These are phyloP conservation scores for Strigamia maritima DNA, from an alignment of 2,888 invertebrate species.

Conservation along the genomic window DNA sequence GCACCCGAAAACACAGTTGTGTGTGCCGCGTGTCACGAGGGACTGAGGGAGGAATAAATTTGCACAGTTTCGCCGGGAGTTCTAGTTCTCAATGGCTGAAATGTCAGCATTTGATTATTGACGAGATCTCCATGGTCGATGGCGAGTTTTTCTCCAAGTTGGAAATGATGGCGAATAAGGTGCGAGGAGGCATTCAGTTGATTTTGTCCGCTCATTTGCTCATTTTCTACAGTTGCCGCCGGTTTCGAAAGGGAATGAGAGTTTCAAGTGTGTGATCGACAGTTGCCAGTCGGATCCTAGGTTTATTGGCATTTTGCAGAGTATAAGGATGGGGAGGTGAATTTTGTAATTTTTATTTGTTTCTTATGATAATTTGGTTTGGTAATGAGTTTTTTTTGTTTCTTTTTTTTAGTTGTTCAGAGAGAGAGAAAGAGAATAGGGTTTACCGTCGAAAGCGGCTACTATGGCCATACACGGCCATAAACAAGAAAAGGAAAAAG, in stretches of 20 bases:
- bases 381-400: no score
- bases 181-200: constrained; percentile 93
- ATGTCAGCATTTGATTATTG: constrained; percentile 86
- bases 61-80: constrained; percentile 83
- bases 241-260: constrained; percentile 49
- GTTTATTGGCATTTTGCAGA: constrained; percentile 79
- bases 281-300: constrained; percentile 81
- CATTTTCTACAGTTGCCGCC: constrained; percentile 95
- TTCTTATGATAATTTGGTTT: no score
- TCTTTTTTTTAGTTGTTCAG: no score
- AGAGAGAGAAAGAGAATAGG: no score
- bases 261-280: constrained; percentile 75
- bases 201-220: constrained; percentile 89
- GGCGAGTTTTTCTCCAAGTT: constrained; percentile 82
- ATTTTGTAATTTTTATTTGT: no score
- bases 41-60: constrained; percentile 87
- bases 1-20: constrained; percentile 86
- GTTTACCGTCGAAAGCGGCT: no score
- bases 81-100: constrained; percentile 77
- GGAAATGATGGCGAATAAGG: constrained; percentile 79
- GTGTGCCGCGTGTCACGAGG: constrained; percentile 94
- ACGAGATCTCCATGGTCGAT: constrained; percentile 96
- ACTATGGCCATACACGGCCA: no score
- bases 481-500: no score
- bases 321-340: constrained; percentile 72